Base-by-base conservation (phyloP, 1,140 invertebrate species). In the Dreissena rostriformis region DNA sequence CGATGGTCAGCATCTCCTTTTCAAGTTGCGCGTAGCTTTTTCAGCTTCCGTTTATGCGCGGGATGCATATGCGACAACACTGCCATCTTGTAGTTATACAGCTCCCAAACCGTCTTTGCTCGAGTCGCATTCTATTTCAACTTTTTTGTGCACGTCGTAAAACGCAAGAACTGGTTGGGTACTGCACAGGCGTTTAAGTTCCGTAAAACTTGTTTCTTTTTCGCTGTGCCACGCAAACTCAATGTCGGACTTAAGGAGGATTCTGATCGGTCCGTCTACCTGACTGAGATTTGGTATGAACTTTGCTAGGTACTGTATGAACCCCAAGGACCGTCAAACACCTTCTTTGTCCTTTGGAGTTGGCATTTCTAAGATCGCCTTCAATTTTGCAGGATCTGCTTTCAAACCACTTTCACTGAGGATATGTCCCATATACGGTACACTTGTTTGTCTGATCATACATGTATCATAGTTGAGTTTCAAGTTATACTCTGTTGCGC, bases 1-100 rank as follows among this genome's bases (percentile, higher is more conserved):
- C 82, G 17, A 72, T 94, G 6, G 94, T 92, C 0, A 94, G 86
- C 17, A 93, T 90, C 85, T 95, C 93, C 75, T 93, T 92, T 76
- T 95, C 93, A 0, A 94, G 91, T 87, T 94, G 92, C 24, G 70
- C 70, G 22, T 72, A 72, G 14, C 70, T 51, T 72, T 10, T 39
- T 72, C 70, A 12, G 70, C 22, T 39, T 26, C 39, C 15, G 92
- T 93, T n/a, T 94, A 82, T 17, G 92, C 86, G 19, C 93, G 77
- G 6, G 93, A 94, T 10, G 92, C 92, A 82, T 91, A 94, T 0
- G 92, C 91, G 1, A 94, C 86, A 1, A 90, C 91, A 83, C 84
- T 86, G 93, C 90, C 11, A 68, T 93, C 22, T 24, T 80, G 78
- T 14, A 80, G 22, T 24, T 70, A 11, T 2, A 80, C 78, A 17